Base-by-base conservation (phyloP, 2,888 invertebrate genomes). In the Campoplex nolae region DNA sequence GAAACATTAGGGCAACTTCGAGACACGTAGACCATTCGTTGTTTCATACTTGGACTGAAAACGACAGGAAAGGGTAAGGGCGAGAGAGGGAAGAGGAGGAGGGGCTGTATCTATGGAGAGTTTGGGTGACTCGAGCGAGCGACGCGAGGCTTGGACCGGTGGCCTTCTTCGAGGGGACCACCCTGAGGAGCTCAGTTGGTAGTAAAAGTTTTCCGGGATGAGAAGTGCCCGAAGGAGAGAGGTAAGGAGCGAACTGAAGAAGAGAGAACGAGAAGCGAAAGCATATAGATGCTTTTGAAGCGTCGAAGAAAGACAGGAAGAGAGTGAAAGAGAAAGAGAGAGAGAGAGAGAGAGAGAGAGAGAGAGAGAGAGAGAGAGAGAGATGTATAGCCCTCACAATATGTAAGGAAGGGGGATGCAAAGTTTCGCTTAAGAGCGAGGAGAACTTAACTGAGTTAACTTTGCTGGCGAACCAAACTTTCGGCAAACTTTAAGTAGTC, bases 401-500 rank as follows among this genome's bases (percentile, higher is more conserved):
- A 48, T 73, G 45, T 38, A 45, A 51, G 51, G 35, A 65, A 48
- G 87, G 89, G 92, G 90, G 92, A 92, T 91, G 90, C 92, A 91
- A 94, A 94, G 93, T 93, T 94, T 94, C 92, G 92, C 92, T 93
- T 92, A 90, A 91, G 90, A 92, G 91, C 89, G 91, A 84, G 58
- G 91, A 92, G 93, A 94, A 94, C 94, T 94, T 93, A 94, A 94
- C 94, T 94, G 92, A 94, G 94, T 94, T 94, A 94, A 94, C 94
- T 94, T 94, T 93, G 93, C 94, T 94, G 93, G 93, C 92, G 93
- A 93, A 92, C 92, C 91, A 93, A 94, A 94, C 91, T 94, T 94
- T 94, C 92, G 91, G 92, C 93, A 93, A 94, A 94, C 92, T 94
- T 94, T 94, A 94, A 94, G 94, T 94, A 94, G 94, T 93, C 90